These are phyloP conservation scores for Xerus inauris DNA, from an alignment of 2,113 vertebrate species.

Conservation along the genomic window DNA sequence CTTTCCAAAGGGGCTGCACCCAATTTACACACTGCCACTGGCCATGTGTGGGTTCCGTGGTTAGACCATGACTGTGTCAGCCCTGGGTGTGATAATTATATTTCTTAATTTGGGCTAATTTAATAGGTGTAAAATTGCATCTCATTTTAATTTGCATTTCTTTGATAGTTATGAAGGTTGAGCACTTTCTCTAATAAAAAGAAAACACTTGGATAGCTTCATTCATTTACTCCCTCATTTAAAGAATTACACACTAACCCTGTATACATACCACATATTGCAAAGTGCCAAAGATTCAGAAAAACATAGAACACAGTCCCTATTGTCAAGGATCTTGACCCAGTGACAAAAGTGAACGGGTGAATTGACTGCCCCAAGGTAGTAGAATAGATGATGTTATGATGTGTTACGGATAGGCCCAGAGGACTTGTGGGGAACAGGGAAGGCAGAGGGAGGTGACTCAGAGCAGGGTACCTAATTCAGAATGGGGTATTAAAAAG, in stretches of 20 bases:
- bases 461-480: not conserved
- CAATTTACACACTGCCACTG: slow-evolving; percentile 13
- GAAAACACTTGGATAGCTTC: not conserved
- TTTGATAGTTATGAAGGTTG: slow-evolving; percentile 68
- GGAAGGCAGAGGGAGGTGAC: not conserved
- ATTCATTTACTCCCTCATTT: slow-evolving; percentile 40
- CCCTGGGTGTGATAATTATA: slow-evolving; percentile 61
- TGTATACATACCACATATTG: not conserved
- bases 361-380: not conserved
- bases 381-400: fast-evolving
- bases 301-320: not conserved
- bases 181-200: slow-evolving; percentile 67
- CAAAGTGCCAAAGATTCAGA: not conserved
- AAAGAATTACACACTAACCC: not conserved
- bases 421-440: not conserved
- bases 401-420: not conserved
- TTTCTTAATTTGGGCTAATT: slow-evolving; percentile 73
- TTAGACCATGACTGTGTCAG: not conserved
- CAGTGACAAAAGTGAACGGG: not conserved
- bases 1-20: slow-evolving; percentile 32
- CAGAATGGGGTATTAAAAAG: not conserved
- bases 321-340: not conserved
- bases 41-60: not conserved
- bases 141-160: slow-evolving; percentile 74
- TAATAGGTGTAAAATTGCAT: slow-evolving; percentile 79